Conservation (phyloP, 2,888 invertebrate genomes). For the Parnassius glacialis region DNA sequence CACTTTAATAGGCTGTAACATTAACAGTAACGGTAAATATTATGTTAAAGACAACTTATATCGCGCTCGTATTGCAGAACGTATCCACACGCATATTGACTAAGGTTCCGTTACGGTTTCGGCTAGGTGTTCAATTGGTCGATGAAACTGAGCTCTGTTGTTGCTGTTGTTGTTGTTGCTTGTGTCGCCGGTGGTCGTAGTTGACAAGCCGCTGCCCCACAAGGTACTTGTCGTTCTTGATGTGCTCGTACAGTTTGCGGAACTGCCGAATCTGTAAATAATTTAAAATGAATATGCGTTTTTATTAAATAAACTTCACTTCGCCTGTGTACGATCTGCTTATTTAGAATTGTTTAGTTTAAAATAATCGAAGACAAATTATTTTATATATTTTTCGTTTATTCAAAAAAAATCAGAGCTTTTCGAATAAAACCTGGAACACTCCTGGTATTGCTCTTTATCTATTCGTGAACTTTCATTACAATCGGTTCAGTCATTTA, state of each 20-base stretch:
- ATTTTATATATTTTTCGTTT: too few species aligned
- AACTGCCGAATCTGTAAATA: conserved; percentile 92
- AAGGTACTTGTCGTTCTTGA: conserved; percentile 99
- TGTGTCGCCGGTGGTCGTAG: conserved; percentile 92
- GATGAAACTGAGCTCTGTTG: conserved; percentile 48
- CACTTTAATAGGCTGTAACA: too few species aligned
- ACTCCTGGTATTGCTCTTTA: too few species aligned
- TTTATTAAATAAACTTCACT: too few species aligned
- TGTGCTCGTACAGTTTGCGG: conserved; percentile 96
- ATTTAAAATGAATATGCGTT: background rate
- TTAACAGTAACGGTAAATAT: too few species aligned
- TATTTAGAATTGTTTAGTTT: too few species aligned
- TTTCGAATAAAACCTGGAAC: too few species aligned
- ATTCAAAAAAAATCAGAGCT: too few species aligned
- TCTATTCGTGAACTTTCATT: too few species aligned
- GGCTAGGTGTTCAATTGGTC: conserved; percentile 46
- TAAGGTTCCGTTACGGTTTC: background rate
- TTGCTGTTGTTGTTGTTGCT: conserved; percentile 68
- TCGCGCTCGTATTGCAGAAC: background rate
- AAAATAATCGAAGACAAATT: too few species aligned
- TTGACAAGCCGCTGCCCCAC: conserved; percentile 98
- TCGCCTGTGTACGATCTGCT: too few species aligned
- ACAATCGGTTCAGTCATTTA: too few species aligned
- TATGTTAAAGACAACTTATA: background rate
- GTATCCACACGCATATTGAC: background rate